Percentiles rank a stretch among this genome's conserved stretches.
phyloP scores from a whole-genome alignment of 2,888 invertebrate species.

The Mesorhabditis sp. region DNA sequence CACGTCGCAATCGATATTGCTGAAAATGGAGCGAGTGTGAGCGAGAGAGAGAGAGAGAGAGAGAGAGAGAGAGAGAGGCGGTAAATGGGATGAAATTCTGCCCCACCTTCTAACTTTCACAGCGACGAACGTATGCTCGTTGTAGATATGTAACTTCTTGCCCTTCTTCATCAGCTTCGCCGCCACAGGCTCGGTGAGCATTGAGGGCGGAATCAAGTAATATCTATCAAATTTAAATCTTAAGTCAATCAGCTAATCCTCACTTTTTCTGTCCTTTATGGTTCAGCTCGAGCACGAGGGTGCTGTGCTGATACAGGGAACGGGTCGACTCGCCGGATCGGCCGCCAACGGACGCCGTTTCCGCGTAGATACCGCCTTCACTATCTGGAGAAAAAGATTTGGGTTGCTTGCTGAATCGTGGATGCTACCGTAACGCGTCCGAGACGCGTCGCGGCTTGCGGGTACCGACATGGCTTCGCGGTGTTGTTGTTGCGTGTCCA shows the following conservation, averaged over 20 bases:
- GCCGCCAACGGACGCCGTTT: conserved; percentile 43
- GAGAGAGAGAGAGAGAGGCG: too few species aligned
- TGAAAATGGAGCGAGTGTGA: not conserved
- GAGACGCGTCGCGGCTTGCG: conserved; percentile 50
- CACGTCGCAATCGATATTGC: conserved; percentile 43
- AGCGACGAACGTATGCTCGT: conserved; percentile 58
- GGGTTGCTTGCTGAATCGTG: not conserved
- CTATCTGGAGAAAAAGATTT: conserved; percentile 7
- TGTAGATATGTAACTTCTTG: conserved; percentile 57
- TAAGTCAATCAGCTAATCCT: not conserved
- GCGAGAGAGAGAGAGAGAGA: too few species aligned
- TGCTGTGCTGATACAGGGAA: conserved; percentile 47
- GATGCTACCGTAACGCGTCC: conserved; percentile 37
- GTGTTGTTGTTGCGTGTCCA: conserved; percentile 13
- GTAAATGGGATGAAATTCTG: not conserved
- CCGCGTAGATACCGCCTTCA: conserved; percentile 22
- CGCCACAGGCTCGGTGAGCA: conserved; percentile 43
- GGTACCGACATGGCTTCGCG: conserved; percentile 55
- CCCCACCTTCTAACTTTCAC: conserved; percentile 54
- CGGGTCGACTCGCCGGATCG: conserved; percentile 41
- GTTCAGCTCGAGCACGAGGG: conserved; percentile 44
- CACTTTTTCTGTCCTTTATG: conserved; percentile 44
- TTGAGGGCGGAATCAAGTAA: conserved; percentile 52
- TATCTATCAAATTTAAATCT: conserved; percentile 33
- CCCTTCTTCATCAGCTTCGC: conserved; percentile 50